Percentiles rank a stretch among this genome's conserved stretches.
phyloP scores from a whole-genome alignment of 2,888 invertebrate genomes.

The Mellilla xanthometata region DNA sequence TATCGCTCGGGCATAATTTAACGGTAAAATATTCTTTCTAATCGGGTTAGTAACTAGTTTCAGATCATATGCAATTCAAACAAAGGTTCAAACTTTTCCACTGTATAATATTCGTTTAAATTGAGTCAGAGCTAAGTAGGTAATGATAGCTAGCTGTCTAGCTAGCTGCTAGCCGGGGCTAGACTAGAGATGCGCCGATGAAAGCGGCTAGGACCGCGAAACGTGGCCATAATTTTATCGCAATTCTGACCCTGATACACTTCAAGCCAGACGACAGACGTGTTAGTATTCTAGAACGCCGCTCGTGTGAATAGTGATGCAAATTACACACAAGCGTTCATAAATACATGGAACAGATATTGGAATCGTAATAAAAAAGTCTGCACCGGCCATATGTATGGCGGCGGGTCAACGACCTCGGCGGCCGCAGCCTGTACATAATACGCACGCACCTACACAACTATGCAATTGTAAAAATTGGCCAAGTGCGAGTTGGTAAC shows the following conservation, averaged over 20 bases:
- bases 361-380: slow-evolving; percentile 29
- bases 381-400: slow-evolving; percentile 30
- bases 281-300: slow-evolving; percentile 18
- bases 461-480: slow-evolving; percentile 51
- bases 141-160: not conserved
- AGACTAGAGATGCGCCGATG: not conserved
- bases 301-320: slow-evolving; percentile 26
- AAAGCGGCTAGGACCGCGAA: not conserved
- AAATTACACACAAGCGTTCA: slow-evolving; percentile 26
- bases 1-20: too few species aligned
- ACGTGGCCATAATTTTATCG: slow-evolving; percentile 16
- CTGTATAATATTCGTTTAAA: too few species aligned
- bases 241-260: slow-evolving; percentile 18
- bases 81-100: too few species aligned
- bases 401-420: slow-evolving; percentile 30
- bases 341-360: slow-evolving; percentile 27
- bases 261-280: slow-evolving; percentile 18
- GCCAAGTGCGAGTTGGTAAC: too few species aligned
- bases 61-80: too few species aligned
- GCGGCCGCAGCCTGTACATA: not conserved
- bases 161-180: not conserved
- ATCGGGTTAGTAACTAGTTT: too few species aligned
- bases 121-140: not conserved
- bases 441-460: slow-evolving; percentile 12
- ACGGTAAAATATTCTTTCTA: too few species aligned